Conservation (phyloP, 2,888 invertebrate genomes). For the Drosophila glabriapex region DNA sequence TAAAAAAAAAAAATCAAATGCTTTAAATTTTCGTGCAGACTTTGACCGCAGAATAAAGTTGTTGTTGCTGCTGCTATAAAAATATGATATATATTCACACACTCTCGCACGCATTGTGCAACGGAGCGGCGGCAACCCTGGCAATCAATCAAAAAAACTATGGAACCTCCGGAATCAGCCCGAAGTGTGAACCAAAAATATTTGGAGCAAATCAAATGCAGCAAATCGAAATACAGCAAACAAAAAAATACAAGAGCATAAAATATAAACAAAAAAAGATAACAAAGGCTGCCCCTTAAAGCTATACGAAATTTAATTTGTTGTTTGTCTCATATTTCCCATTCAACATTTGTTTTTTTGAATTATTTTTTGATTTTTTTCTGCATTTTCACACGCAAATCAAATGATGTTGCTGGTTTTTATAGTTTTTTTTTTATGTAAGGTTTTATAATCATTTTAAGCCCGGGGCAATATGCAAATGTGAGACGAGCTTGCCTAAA, state of each 20-base stretch:
- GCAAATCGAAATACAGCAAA: slow-evolving; percentile 29
- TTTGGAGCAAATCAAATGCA: slow-evolving; percentile 79
- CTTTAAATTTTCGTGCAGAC: slow-evolving; percentile 72
- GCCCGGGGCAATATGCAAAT: slow-evolving; percentile 68
- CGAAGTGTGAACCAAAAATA: slow-evolving; percentile 77
- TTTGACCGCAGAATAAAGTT: slow-evolving; percentile 66
- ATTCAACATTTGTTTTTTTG: slow-evolving; percentile 14
- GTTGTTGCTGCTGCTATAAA: slow-evolving; percentile 58
- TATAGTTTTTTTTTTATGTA: slow-evolving; percentile 24
- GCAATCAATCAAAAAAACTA: slow-evolving; percentile 76
- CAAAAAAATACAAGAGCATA: slow-evolving; percentile 12
- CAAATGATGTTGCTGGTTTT: slow-evolving; percentile 51
- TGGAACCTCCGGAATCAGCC: slow-evolving; percentile 63
- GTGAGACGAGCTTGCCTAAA: slow-evolving; percentile 13
- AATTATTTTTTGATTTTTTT: slow-evolving; percentile 10
- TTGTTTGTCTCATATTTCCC: slow-evolving; percentile 6
- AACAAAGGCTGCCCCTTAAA: slow-evolving; percentile 20
- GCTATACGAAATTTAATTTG: slow-evolving; percentile 16
- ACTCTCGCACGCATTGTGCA: slow-evolving; percentile 59
- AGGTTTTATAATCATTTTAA: slow-evolving; percentile 33
- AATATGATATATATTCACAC: slow-evolving; percentile 81
- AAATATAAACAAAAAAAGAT: slow-evolving; percentile 17
- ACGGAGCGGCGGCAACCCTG: slow-evolving; percentile 28
- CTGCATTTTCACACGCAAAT: slow-evolving; percentile 72
- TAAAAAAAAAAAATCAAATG: slow-evolving; percentile 41